phyloP scores from a whole-genome alignment of 2,797 vertebrate genomes.

The Simalia tracyae region DNA sequence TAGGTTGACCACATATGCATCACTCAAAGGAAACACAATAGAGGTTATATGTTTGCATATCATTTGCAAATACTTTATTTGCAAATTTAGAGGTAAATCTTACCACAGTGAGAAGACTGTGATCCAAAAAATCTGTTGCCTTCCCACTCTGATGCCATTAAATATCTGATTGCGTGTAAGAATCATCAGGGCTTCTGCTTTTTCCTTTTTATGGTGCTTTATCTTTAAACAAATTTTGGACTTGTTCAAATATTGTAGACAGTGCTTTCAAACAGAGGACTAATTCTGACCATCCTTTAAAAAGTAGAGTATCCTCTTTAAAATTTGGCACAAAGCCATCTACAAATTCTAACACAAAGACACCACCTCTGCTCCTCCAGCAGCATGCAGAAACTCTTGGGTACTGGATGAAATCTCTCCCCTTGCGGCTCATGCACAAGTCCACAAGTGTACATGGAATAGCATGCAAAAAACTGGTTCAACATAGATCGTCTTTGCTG shows the following conservation, averaged over 20 bases:
- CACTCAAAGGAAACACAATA: background rate
- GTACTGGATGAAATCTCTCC: background rate
- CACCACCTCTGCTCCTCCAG: background rate
- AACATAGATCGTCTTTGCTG: background rate
- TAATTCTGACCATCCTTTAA: background rate
- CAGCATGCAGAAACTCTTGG: background rate
- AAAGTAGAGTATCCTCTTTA: background rate
- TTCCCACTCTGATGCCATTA: background rate
- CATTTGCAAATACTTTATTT: background rate
- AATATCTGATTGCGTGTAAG: background rate
- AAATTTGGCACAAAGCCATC: background rate
- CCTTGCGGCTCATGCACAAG: background rate
- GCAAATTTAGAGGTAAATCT: background rate
- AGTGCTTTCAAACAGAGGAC: background rate
- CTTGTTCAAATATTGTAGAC: background rate
- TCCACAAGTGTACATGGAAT: background rate
- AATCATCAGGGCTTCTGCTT: background rate
- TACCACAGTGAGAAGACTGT: background rate
- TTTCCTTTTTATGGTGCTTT: background rate
- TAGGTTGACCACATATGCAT: background rate
- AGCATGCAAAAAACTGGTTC: conserved; percentile 17
- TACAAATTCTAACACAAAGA: background rate
- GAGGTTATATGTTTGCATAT: background rate
- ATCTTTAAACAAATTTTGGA: background rate
- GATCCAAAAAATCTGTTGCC: background rate